Conservation (phyloP, 2,888 invertebrate genomes). For the Plagiodera versicolora region DNA sequence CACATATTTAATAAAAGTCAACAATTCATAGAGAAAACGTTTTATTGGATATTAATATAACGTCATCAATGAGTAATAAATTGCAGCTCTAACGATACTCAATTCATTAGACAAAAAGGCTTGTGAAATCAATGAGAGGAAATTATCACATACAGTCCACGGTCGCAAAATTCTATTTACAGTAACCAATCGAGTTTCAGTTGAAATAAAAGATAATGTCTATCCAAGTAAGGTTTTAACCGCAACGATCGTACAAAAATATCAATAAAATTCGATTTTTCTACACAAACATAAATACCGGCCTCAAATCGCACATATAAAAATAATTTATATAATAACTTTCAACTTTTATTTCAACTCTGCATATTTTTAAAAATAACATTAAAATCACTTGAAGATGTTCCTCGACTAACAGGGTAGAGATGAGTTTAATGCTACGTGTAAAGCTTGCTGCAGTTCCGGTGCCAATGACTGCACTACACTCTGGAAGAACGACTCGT, state of each 20-base stretch:
- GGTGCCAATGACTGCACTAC: slow-evolving; percentile 66
- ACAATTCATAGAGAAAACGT: slow-evolving; percentile 24
- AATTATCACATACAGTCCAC: slow-evolving; percentile 48
- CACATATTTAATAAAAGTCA: slow-evolving; percentile 8
- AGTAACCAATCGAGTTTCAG: slow-evolving; percentile 30
- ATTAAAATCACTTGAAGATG: slow-evolving; percentile 29
- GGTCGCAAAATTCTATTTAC: slow-evolving; percentile 30
- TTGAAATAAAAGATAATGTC: slow-evolving; percentile 18
- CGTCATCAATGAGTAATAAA: slow-evolving; percentile 37
- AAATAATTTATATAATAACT: slow-evolving; percentile 32
- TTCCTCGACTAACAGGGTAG: slow-evolving; percentile 33
- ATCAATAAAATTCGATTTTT: slow-evolving; percentile 26
- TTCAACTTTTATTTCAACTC: slow-evolving; percentile 29
- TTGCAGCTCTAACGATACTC: slow-evolving; percentile 40
- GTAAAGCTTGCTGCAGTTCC: slow-evolving; percentile 83
- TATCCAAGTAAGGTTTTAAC: slow-evolving; percentile 10
- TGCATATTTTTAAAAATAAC: slow-evolving; percentile 17
- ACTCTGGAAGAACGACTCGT: slow-evolving; percentile 51
- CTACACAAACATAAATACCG: slow-evolving; percentile 27
- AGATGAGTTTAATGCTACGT: slow-evolving; percentile 64
- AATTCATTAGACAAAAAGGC: slow-evolving; percentile 39
- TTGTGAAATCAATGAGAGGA: slow-evolving; percentile 39
- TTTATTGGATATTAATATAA: slow-evolving; percentile 36
- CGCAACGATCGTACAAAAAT: slow-evolving; percentile 22
- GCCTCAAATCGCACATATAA: slow-evolving; percentile 30